Evolutionary conservation across 53 echinoderm and acorn worm species (phyloP), one percentile per base, ranked within the genome.

Genomic region (Hippasteria phrygiana): DNA sequence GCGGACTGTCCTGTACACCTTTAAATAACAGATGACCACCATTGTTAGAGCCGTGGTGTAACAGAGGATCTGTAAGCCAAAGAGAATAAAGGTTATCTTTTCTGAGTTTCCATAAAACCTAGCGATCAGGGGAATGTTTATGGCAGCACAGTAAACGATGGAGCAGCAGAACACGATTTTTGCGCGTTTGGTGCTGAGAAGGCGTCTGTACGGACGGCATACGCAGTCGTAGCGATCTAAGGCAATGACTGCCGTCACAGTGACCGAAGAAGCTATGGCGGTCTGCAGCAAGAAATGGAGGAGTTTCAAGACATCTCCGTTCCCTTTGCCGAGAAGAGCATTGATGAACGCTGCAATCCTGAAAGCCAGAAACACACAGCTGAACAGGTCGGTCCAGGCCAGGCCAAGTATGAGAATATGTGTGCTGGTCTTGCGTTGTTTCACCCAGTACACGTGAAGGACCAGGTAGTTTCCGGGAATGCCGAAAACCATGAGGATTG

Each of bases 201-300:
- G 75, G 46, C 88, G 75, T 40, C 80, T 80, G 28, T 81, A 40
- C 5, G 92, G 88, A 33, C 73, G 73, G 20, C 92, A 92, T n/a
- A 92, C 88, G 12, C 88, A 82, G 65, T 88, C 77, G 62, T 92
- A 92, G 13, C 92, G 92, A 63, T 92, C 92, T 20, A 88, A 54
- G 0, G 92, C 75, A 38, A 92, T 88, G 3, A 75, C 92, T 11
- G 38, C 32, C 0, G 92, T 92, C 29, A 92, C 28, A 16, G 73
- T 43, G 3, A 66, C 43, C 33, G 85, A 85, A 8, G 71, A 33
- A 9, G 70, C 63, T 18, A 85, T 39, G 0, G 85, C 85, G 4
- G 64, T 70, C 9, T 43, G 27, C 37, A 70, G 20, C 13, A 85
- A 22, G 54, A 71, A 69, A 71, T 85, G 46, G 4, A 69, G 16